A percentile compares a stretch with the other conserved stretches of the same genome.
These are phyloP conservation scores for Tamias sibiricus DNA, from an alignment of 2,113 vertebrate species.

Conservation along the genomic window DNA sequence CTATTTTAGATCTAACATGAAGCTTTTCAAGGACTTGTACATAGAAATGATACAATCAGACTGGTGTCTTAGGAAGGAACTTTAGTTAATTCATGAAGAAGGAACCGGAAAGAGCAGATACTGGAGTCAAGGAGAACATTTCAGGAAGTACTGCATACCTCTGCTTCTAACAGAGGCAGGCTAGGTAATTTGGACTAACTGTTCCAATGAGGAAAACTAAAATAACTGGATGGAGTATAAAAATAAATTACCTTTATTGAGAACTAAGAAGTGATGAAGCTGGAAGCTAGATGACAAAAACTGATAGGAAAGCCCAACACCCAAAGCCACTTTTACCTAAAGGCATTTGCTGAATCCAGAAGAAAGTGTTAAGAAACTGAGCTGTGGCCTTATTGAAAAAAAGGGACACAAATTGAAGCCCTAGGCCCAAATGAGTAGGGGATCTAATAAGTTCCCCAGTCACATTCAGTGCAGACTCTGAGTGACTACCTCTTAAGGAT, in stretches of 20 bases:
- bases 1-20: not conserved
- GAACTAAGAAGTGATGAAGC: not conserved
- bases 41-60: not conserved
- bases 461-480: not conserved
- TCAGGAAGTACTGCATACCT: not conserved
- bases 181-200: not conserved
- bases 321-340: not conserved
- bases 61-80: not conserved
- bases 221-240: not conserved
- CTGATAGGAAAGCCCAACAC: not conserved
- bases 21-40: not conserved
- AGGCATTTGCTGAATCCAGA: slow-evolving; percentile 9
- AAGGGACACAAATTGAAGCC: not conserved
- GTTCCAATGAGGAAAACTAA: not conserved
- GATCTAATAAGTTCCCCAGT: not conserved
- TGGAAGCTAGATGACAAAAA: not conserved
- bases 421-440: not conserved
- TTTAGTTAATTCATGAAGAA: not conserved
- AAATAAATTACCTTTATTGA: not conserved
- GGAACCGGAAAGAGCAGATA: not conserved
- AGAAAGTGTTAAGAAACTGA: not conserved
- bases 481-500: not conserved
- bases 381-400: not conserved
- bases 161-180: not conserved
- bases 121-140: not conserved